phyloP scores from a whole-genome alignment of 1,140 invertebrate genomes.

The Tetramorium parvispinum region DNA sequence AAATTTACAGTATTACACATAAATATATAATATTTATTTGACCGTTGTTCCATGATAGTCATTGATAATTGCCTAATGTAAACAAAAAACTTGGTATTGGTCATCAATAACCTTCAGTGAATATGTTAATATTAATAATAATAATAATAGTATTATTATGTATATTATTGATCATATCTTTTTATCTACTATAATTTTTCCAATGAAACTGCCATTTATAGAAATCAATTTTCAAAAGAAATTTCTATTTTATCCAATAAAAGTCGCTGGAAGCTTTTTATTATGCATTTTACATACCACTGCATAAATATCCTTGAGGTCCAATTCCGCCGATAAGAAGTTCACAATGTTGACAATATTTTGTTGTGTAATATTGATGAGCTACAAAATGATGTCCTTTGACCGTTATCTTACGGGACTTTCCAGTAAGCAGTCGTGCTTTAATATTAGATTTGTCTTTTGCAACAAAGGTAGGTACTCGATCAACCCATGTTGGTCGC shows the following conservation, averaged over 20 bases:
- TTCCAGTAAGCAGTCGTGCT: slow-evolving; percentile 89
- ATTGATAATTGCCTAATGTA: no score
- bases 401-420: slow-evolving; percentile 91
- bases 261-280: not conserved
- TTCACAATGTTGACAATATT: slow-evolving; percentile 97
- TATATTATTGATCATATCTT: not conserved
- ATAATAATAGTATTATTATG: no score
- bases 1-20: no score
- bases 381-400: slow-evolving; percentile 96
- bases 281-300: slow-evolving; percentile 87
- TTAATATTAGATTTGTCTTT: slow-evolving; percentile 93
- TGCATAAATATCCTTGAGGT: slow-evolving; percentile 96
- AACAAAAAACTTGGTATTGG: no score
- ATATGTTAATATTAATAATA: no score
- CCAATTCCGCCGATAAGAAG: slow-evolving; percentile 97
- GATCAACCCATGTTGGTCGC: slow-evolving; percentile 88
- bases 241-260: not conserved
- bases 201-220: not conserved
- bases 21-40: no score
- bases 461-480: slow-evolving; percentile 92
- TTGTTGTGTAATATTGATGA: slow-evolving; percentile 95
- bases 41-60: no score
- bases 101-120: no score
- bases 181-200: not conserved
- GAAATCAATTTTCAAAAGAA: not conserved